These are phyloP conservation scores for Palythoa grandiflora DNA, from an alignment of 92 coral and sea anemone genomes.

Conservation along the genomic window DNA sequence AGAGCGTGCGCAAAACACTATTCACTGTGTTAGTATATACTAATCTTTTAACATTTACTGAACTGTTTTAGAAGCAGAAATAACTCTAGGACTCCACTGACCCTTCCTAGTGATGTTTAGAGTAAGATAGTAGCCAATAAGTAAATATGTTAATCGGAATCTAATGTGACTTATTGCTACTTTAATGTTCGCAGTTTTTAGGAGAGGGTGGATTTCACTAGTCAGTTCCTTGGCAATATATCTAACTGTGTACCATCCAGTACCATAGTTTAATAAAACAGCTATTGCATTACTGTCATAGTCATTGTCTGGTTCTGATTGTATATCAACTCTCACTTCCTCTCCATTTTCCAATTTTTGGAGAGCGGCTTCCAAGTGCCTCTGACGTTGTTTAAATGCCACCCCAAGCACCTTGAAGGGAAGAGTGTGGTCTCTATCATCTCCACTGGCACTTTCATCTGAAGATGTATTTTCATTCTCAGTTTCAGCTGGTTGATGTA, in stretches of 20 bases:
- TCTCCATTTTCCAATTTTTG: neutral
- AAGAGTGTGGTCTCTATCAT: constrained; percentile 37
- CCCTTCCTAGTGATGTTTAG: constrained; percentile 37
- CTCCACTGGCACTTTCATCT: constrained; percentile 5
- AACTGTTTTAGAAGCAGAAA: constrained; percentile 21
- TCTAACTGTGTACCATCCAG: constrained; percentile 40
- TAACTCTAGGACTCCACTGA: constrained; percentile 30
- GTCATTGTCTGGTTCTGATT: constrained; percentile 55
- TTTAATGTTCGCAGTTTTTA: neutral
- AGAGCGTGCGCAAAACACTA: no score
- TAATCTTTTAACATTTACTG: neutral
- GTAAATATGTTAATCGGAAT: constrained; percentile 6
- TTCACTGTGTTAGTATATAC: no score
- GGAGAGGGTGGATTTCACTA: constrained; percentile 19
- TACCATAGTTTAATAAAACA: constrained; percentile 32
- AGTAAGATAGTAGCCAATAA: constrained; percentile 32
- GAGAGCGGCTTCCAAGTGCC: constrained; percentile 10
- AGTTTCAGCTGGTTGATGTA: neutral
- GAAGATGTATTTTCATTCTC: neutral
- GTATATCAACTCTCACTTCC: constrained; percentile 6
- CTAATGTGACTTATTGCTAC: constrained; percentile 15
- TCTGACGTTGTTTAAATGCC: constrained; percentile 42
- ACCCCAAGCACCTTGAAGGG: constrained; percentile 49
- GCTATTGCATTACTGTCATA: constrained; percentile 56
- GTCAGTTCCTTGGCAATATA: constrained; percentile 52